These are phyloP conservation scores for Glaucomys volans DNA, from an alignment of 2,113 vertebrate genomes.

Conservation along the genomic window DNA sequence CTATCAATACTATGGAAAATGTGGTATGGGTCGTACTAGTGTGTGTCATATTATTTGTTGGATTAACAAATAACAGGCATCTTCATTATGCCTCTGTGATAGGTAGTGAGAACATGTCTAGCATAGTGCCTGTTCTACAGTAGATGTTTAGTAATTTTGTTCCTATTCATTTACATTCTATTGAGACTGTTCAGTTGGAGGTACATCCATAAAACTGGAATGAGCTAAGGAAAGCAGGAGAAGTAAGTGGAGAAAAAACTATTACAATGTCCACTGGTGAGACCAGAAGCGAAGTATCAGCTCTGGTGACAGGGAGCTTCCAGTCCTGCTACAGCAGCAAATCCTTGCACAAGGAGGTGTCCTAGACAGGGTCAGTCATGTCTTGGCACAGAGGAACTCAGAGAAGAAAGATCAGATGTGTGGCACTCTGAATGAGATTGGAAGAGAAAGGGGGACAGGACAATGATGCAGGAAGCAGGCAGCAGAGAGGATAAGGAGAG, in stretches of 20 bases:
- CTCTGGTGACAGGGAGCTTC: background rate
- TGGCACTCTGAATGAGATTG: background rate
- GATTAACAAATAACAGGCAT: background rate
- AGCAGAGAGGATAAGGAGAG: background rate
- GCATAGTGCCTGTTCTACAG: background rate
- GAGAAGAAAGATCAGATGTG: background rate
- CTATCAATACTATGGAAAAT: background rate
- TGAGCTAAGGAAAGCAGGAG: background rate
- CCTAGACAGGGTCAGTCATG: background rate
- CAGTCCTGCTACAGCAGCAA: background rate
- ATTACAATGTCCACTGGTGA: background rate
- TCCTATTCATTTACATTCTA: background rate
- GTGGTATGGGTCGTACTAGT: background rate
- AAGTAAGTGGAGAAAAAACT: background rate
- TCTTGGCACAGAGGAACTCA: background rate
- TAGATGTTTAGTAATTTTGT: background rate
- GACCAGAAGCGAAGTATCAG: background rate
- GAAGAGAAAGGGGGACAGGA: background rate
- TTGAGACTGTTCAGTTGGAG: background rate
- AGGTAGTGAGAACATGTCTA: background rate
- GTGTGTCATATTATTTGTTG: background rate
- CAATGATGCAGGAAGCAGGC: background rate
- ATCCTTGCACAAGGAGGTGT: background rate
- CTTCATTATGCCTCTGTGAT: background rate
- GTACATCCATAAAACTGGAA: background rate